phyloP scores from a whole-genome alignment of 2,113 vertebrate species.

The Campylomormyrus tamandua region DNA sequence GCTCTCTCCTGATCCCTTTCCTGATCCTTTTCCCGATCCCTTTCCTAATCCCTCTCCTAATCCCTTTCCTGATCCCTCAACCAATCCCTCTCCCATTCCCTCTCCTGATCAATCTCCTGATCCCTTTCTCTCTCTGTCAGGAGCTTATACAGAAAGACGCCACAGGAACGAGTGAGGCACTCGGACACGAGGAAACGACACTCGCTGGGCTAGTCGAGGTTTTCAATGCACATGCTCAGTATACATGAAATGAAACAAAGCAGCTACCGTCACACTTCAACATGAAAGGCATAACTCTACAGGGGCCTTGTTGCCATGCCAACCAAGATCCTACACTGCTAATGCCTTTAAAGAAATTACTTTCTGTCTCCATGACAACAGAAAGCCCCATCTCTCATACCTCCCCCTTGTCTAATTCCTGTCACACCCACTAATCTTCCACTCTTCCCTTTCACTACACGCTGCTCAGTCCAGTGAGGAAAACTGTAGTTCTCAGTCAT shows the following conservation, averaged over 20 bases:
- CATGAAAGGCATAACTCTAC: not conserved
- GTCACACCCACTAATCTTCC: not conserved
- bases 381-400: not conserved
- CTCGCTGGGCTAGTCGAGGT: conserved; percentile 49
- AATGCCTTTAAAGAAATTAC: not conserved
- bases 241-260: not conserved
- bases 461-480: not conserved
- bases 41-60: not conserved
- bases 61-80: no score
- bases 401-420: not conserved
- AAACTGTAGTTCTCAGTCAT: not conserved
- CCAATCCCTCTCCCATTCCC: not conserved
- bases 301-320: not conserved
- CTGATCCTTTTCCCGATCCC: not conserved
- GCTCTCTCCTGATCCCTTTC: not conserved
- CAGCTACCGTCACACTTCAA: not conserved
- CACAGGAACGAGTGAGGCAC: conserved; percentile 54
- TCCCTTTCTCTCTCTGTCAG: conserved; percentile 33
- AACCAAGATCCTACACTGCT: not conserved
- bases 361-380: not conserved
- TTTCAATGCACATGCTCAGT: not conserved
- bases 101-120: not conserved
- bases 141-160: conserved; percentile 59
- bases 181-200: conserved; percentile 59
- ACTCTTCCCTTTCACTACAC: not conserved